Base-by-base conservation (phyloP, 2,113 vertebrate species). In the Odocoileus hemionus region DNA sequence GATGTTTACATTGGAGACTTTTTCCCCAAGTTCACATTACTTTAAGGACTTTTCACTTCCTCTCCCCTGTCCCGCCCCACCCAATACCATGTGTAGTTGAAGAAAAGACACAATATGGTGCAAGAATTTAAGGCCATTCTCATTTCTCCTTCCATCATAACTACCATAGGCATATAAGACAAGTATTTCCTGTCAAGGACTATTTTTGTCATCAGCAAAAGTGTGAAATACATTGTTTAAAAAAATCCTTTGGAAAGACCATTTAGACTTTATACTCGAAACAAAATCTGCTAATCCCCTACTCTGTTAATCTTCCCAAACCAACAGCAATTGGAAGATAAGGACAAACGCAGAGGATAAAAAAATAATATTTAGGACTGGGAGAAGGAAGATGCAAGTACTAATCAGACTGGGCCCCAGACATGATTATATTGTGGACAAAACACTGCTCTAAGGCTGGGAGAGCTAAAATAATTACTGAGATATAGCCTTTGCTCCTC, bases 171-270 rank as follows among this genome's bases (percentile, higher is more conserved):
- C 30, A 57, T 70, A 54, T 4, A 97, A 94, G 45, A 88, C 64
- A 93, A 43, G 33, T 43, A 50, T 64, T 90, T 96, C 57, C 61
- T 91, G 54, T 50, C 16, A 96, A 95, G 33, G 17, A 30, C n/a
- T 26, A 78, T 43, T 74, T 97, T 79, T 95, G 21, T 95, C 78
- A 92, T 83, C 14, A 84, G 50, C 28, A 92, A 87, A 92, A 94
- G 76, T 67, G 25, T 47, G 33, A 89, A 97, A 94, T 23, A 95
- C 15, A 76, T 15, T 67, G 36, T 43, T 26, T 26, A 76, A 70
- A 67, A 70, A 58, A 57, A 13, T 86, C 7, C 39, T 58, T 91
- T 86, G 9, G 30, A 82, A 85, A 93, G n/a, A 84, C 1, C 25
- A 57, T 45, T 39, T 79, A 23, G n/a, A 52, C 21, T 83, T 94